phyloP scores from a whole-genome alignment of 2,888 invertebrate genomes.

The Noctua comes region DNA sequence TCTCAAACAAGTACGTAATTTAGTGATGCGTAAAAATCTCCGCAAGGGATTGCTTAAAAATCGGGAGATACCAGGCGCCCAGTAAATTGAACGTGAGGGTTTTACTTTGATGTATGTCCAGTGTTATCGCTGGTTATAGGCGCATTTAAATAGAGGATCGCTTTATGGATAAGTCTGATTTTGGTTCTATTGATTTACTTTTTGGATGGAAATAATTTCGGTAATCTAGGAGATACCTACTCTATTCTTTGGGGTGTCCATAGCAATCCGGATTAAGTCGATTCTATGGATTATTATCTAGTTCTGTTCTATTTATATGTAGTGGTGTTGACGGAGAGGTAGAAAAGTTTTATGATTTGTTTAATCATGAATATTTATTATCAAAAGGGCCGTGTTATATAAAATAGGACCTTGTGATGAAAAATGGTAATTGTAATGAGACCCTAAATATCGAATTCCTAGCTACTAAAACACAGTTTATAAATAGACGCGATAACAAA shows the following conservation, averaged over 20 bases:
- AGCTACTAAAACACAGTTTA: not conserved
- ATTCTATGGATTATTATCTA: too few species aligned
- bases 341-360: not conserved
- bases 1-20: conserved; percentile 39
- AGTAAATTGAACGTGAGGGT: conserved; percentile 45
- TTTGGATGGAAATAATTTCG: not conserved
- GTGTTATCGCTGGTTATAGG: conserved; percentile 45
- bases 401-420: not conserved
- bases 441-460: not conserved
- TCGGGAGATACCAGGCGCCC: conserved; percentile 44
- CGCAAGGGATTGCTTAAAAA: conserved; percentile 37
- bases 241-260: not conserved
- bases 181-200: conserved; percentile 7
- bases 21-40: conserved; percentile 53
- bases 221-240: not conserved
- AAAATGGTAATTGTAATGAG: not conserved
- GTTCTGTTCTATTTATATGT: not conserved
- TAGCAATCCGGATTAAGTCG: not conserved
- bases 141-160: conserved; percentile 41
- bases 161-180: not conserved
- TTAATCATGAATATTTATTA: conserved; percentile 7
- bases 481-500: not conserved
- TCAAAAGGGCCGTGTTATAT: not conserved
- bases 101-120: conserved; percentile 48
- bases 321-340: not conserved